phyloP scores from a whole-genome alignment of 2,888 invertebrate species.

The Heterodera filipjevi region DNA sequence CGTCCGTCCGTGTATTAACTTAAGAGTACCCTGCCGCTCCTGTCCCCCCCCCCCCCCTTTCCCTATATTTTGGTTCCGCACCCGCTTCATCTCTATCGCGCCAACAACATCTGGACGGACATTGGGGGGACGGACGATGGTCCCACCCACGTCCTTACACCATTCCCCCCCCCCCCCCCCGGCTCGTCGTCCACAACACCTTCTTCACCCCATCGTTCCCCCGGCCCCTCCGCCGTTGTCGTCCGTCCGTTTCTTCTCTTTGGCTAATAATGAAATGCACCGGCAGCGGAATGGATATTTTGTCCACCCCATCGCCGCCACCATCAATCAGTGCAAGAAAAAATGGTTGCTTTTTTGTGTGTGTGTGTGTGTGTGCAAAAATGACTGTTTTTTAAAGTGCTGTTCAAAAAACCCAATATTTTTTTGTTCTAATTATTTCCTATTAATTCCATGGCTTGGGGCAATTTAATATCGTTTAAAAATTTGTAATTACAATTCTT shows the following conservation, averaged over 20 bases:
- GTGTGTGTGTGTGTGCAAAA: no score
- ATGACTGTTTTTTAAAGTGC: no score
- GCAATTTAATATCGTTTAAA: no score
- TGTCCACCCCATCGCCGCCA: no score
- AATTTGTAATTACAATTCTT: no score
- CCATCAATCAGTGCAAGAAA: no score
- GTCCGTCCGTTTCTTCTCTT: neutral
- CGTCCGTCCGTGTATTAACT: neutral
- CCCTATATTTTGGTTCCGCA: neutral
- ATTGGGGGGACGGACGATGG: neutral
- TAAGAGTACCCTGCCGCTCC: neutral
- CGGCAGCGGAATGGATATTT: no score
- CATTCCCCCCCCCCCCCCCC: neutral
- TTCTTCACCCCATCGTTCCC: neutral
- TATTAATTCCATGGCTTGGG: no score
- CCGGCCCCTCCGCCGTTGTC: neutral
- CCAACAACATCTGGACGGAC: neutral
- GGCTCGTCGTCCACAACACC: neutral
- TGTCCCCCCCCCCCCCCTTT: neutral
- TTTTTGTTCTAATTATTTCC: no score
- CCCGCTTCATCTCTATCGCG: neutral
- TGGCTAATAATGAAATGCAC: neutral
- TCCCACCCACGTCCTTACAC: constrained; percentile 1
- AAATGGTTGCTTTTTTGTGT: no score
- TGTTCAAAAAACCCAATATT: no score